phyloP scores from a whole-genome alignment of 2,888 invertebrate species.

The Myopa tessellatipennis region DNA sequence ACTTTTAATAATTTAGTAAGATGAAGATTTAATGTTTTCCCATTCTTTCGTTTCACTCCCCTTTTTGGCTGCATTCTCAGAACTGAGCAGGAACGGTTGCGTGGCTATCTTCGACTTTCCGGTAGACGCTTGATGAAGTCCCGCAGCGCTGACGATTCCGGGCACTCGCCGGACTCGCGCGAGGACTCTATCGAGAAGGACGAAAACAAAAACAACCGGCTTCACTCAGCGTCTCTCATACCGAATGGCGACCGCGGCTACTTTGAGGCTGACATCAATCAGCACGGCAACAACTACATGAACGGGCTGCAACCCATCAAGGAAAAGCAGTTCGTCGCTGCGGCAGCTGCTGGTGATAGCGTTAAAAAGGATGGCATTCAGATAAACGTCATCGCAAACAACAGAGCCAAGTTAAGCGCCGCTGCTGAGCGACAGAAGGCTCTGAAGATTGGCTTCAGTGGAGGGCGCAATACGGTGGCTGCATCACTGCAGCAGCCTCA shows the following conservation, averaged over 20 bases:
- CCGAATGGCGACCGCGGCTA: slow-evolving; percentile 47
- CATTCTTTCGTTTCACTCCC: neutral
- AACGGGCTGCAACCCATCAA: slow-evolving; percentile 22
- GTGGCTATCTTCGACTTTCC: slow-evolving; percentile 71
- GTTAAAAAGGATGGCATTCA: slow-evolving; percentile 41
- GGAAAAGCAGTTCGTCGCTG: neutral
- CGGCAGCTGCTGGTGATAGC: slow-evolving; percentile 2
- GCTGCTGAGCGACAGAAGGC: slow-evolving; percentile 29
- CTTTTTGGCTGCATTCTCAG: slow-evolving; percentile 58
- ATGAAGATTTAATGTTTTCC: too few species aligned
- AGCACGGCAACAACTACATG: slow-evolving; percentile 21
- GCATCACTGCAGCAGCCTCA: slow-evolving; percentile 48
- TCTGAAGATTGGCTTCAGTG: slow-evolving; percentile 4
- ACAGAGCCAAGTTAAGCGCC: slow-evolving; percentile 20
- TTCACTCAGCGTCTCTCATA: slow-evolving; percentile 57
- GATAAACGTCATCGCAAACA: slow-evolving; percentile 46
- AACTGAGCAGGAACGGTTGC: slow-evolving; percentile 71
- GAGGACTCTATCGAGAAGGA: slow-evolving; percentile 65
- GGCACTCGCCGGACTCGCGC: slow-evolving; percentile 59
- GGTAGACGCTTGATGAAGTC: slow-evolving; percentile 68
- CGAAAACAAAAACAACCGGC: slow-evolving; percentile 59
- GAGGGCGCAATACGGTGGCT: neutral
- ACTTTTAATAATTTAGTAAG: too few species aligned
- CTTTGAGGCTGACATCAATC: slow-evolving; percentile 6
- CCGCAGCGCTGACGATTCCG: slow-evolving; percentile 55